These are phyloP conservation scores for Epirrhoe tristata DNA, from an alignment of 2,888 invertebrate species.

Conservation along the genomic window DNA sequence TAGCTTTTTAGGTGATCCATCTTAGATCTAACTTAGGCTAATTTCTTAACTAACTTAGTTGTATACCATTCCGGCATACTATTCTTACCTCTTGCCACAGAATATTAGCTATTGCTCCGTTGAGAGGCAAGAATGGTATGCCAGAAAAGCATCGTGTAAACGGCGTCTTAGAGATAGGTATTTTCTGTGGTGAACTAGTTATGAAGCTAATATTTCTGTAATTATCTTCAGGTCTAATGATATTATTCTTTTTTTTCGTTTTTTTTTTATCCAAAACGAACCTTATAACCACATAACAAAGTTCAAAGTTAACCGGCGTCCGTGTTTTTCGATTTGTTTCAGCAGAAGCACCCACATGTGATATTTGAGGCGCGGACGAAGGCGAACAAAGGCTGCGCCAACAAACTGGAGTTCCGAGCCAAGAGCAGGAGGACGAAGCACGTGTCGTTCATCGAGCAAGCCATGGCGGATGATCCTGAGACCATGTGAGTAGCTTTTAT, in stretches of 20 bases:
- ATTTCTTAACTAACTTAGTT: too few relatives aligned
- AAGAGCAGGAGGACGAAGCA: constrained; percentile 88
- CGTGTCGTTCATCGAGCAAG: constrained; percentile 75
- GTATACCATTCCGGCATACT: too few relatives aligned
- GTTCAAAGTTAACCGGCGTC: constrained; percentile 48
- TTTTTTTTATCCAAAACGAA: neutral
- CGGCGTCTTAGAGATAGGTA: too few relatives aligned
- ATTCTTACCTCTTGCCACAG: too few relatives aligned
- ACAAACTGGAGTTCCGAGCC: constrained; percentile 90
- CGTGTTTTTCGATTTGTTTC: constrained; percentile 85
- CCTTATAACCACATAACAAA: constrained; percentile 1
- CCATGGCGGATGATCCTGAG: constrained; percentile 68
- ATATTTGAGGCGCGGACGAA: constrained; percentile 97
- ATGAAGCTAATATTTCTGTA: too few relatives aligned
- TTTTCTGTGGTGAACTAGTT: too few relatives aligned
- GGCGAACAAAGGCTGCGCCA: constrained; percentile 96
- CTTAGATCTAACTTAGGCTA: too few relatives aligned
- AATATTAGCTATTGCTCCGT: too few relatives aligned
- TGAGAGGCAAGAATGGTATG: too few relatives aligned
- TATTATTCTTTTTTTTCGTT: neutral
- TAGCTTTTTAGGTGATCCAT: too few relatives aligned
- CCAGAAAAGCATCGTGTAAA: too few relatives aligned
- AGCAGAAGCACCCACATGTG: constrained; percentile 99
- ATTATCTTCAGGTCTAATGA: too few relatives aligned
- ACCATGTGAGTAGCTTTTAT: constrained; percentile 62